A percentile compares a stretch with the other conserved stretches of the same genome.
phyloP scores from a whole-genome alignment of 2,888 invertebrate genomes.

The Mystacides longicornis region DNA sequence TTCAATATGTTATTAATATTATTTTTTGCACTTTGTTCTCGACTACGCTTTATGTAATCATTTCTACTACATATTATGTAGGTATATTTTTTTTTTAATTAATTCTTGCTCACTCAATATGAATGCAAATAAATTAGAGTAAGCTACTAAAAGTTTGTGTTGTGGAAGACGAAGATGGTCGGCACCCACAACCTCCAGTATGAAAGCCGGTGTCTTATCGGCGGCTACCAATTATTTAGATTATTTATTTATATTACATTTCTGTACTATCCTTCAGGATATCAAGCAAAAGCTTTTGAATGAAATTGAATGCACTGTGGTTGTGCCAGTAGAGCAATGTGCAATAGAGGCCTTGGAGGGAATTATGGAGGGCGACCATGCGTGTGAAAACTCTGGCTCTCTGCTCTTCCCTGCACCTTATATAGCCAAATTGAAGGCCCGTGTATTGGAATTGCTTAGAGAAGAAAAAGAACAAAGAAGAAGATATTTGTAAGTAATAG shows the following conservation, averaged over 20 bases:
- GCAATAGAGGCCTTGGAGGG: slow-evolving; percentile 39
- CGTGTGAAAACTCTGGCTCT: slow-evolving; percentile 41
- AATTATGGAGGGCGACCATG: slow-evolving; percentile 26
- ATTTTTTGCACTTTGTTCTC: no score
- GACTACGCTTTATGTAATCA: no score
- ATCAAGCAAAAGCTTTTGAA: slow-evolving; percentile 73
- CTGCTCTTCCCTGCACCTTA: slow-evolving; percentile 58
- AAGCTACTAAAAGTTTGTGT: background rate
- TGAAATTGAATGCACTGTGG: slow-evolving; percentile 61
- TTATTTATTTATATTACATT: background rate
- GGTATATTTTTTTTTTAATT: no score
- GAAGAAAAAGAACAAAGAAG: slow-evolving; percentile 57
- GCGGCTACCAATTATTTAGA: no score
- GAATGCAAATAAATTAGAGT: background rate
- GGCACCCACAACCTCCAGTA: background rate
- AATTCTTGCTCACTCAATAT: no score
- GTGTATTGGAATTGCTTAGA: slow-evolving; percentile 56
- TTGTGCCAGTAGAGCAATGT: slow-evolving; percentile 64
- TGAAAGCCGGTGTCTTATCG: background rate
- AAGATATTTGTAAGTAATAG: slow-evolving; percentile 54
- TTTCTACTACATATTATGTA: no score
- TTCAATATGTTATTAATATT: no score
- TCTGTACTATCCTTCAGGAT: no score
- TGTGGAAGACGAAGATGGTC: no score
- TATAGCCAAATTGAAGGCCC: slow-evolving; percentile 50